Evolutionary conservation across 2,797 vertebrate genomes (phyloP).

Genomic region (Graptemys geographica): DNA sequence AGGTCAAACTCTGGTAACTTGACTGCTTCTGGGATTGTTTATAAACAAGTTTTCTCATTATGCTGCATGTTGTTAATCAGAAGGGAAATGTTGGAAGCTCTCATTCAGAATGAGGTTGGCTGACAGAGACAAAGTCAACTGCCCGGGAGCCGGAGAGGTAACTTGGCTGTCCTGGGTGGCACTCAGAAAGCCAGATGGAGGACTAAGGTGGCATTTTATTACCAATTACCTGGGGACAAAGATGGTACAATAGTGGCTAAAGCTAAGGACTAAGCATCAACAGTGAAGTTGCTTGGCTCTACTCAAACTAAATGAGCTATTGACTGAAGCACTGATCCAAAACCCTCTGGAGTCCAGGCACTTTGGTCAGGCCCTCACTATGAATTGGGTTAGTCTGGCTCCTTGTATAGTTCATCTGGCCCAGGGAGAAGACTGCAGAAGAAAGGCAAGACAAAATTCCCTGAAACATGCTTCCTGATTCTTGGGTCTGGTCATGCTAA

Average conservation of each 20-base stretch:
- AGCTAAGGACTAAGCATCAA: background rate
- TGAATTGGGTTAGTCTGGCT: background rate
- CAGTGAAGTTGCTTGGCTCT: background rate
- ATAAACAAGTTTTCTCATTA: background rate
- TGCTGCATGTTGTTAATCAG: accelerated
- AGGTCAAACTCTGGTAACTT: background rate
- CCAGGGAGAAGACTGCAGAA: background rate
- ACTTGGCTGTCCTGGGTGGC: background rate
- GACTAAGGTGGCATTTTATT: background rate
- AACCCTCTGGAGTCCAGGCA: background rate
- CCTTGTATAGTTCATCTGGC: background rate
- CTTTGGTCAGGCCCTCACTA: background rate
- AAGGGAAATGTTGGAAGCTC: background rate
- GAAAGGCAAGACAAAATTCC: background rate
- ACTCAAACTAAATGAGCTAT: background rate
- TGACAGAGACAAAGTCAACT: background rate
- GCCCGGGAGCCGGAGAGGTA: background rate
- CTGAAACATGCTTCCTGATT: background rate
- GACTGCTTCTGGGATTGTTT: background rate
- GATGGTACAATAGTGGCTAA: background rate
- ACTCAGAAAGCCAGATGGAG: background rate
- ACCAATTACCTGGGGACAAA: background rate
- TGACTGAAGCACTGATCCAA: background rate
- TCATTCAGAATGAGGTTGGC: background rate
- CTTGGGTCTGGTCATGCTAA: background rate